Evolutionary conservation across 2,113 vertebrate genomes (phyloP), one percentile per base, ranked within the genome.

Genomic region (Prolemur simus): DNA sequence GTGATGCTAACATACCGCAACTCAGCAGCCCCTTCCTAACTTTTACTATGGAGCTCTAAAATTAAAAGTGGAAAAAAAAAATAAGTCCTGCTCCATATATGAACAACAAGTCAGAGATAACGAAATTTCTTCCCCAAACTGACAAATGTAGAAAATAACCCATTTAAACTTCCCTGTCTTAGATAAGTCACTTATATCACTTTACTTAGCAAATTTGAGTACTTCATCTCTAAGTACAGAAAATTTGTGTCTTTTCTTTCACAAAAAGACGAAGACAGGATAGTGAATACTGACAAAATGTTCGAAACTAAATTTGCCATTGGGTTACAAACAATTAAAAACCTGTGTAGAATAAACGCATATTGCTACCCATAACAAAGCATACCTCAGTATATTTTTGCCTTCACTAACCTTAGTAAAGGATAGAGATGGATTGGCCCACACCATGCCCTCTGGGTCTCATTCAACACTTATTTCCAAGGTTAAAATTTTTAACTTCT

Each of bases 251-350:
- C 23, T 81, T 66, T 86, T 71, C 27, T 89, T 85, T 94, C 76
- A 68, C 37, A 25, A 90, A 60, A 60, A 27, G 21, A 89, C n/a
- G 81, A 66, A 83, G 29, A 8, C 29, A 49, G 49, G 10, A 27
- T 27, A 63, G 37, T 42, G 80, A 71, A 82, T 21, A 11, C 32
- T 64, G 7, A 63, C 10, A 89, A 84, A 58, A 74, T 56, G 34
- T 87, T 94, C 27, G 82, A 94, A 92, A 92, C 37, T 37, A 85
- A 64, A 76, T 85, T 42, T 95, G 45, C 13, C 42, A 76, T 34
- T 80, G 2, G 17, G 9, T 39, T 21, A 89, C 71, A 71, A 91
- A 45, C 34, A 94, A 64, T 23, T 90, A 71, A 87, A 68, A 95
- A 29, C 0, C 37, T 90, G 2, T 52, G 8, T 20, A 34, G 21